Evolutionary conservation across 1,140 invertebrate genomes (phyloP), one percentile per base, ranked within the genome.

Genomic region (Phymorhynchus buccinoides): DNA sequence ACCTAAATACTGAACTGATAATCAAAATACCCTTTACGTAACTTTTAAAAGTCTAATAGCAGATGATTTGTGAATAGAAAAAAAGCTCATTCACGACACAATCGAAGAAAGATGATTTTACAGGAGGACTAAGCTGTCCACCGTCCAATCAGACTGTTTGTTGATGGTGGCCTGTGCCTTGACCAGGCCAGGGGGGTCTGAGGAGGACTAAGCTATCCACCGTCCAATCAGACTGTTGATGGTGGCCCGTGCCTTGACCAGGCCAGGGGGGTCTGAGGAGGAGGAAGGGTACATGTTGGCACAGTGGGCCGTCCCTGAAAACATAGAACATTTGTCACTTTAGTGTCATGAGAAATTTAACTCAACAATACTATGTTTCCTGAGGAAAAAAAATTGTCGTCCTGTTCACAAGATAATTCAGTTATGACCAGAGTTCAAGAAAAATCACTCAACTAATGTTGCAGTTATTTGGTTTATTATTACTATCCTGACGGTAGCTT

Each of bases 291-390:
- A 94, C 94, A 97, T 95, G 93, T 96, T 96, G 30, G 95, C 94
- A 91, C 96, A 97, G 90, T 97, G 96, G 0, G 96, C 96, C 9
- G 95, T 95, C 62, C 96, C 96, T 95, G 86, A 12, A 85, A 89
- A 42, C 41, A 85, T 52, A 44, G 84, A 77, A 75, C 22, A 27
- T 39, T 32, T 83, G 22, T 14, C 6, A 32, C 16, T 9, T 48
- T 48, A 48, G 44, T 9, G 44, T 48, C 44, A 48, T 6, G 44
- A 9, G 44, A 48, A 48, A 9, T 18, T 48, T 9, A 48, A 48
- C 18, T 18, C 18, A 48, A 6, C 44, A 48, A 48, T 48, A 48
- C 18, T 9, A 48, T 48, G 44, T 9, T 48, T 48, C 44, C 44
- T 18, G 18, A 48, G 18, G 7, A 48, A 48, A 9, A 48, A 9